phyloP scores from a whole-genome alignment of 2,888 invertebrate genomes.

The Tenthredo amoena region DNA sequence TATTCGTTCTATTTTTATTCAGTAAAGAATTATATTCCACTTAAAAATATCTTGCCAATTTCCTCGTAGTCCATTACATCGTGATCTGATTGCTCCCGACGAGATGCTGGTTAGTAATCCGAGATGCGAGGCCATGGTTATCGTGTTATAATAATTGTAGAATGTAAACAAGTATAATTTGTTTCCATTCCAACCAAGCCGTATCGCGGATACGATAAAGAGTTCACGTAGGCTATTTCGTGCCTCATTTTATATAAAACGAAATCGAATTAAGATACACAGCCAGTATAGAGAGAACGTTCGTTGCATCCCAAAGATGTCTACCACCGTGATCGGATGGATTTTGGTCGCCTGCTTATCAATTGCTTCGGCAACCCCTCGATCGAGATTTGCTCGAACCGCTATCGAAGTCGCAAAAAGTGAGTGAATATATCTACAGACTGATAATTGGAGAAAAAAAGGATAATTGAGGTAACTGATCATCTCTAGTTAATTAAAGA shows the following conservation, averaged over 20 bases:
- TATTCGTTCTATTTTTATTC: not conserved
- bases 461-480: not conserved
- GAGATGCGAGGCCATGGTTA: not conserved
- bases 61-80: not conserved
- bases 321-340: not conserved
- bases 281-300: not conserved
- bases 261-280: not conserved
- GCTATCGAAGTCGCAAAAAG: not conserved
- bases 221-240: conserved; percentile 10
- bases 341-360: not conserved
- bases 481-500: not conserved
- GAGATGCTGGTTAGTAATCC: not conserved
- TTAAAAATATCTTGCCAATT: not conserved
- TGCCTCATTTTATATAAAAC: not conserved
- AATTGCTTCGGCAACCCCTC: not conserved
- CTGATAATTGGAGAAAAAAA: not conserved
- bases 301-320: not conserved
- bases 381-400: not conserved
- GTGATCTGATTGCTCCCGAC: not conserved
- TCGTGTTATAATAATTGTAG: not conserved
- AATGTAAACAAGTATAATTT: not conserved
- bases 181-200: not conserved
- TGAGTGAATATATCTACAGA: conserved; percentile 10
- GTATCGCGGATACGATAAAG: not conserved
- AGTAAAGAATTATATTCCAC: conserved; percentile 1